phyloP scores from a whole-genome alignment of 1,140 invertebrate species.

The Coboldia fuscipes region DNA sequence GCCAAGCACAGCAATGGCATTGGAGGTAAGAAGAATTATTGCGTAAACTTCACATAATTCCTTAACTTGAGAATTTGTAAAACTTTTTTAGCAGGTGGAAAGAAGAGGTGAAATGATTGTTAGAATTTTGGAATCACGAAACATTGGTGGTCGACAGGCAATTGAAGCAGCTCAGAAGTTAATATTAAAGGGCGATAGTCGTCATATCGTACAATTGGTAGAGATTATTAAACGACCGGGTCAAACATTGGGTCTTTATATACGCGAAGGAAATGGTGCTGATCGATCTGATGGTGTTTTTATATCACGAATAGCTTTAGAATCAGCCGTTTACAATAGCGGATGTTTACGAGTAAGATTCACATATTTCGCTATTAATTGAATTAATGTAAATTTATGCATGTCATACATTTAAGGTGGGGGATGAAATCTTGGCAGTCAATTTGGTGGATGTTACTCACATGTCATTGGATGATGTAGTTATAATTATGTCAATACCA shows the following conservation, averaged over 20 bases:
- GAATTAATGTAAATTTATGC: no score
- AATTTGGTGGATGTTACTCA: slow-evolving; percentile 92
- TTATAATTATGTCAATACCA: slow-evolving; percentile 98
- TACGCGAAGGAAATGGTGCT: slow-evolving; percentile 87
- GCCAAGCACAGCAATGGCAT: slow-evolving; percentile 67
- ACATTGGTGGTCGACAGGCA: slow-evolving; percentile 55
- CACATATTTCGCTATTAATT: no score
- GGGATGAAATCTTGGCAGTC: slow-evolving; percentile 96
- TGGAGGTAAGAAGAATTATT: slow-evolving; percentile 33
- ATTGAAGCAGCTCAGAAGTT: slow-evolving; percentile 66
- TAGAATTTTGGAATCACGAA: slow-evolving; percentile 63
- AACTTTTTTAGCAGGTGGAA: slow-evolving; percentile 47
- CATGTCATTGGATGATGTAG: slow-evolving; percentile 96
- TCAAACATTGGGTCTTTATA: slow-evolving; percentile 94
- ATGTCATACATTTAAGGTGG: slow-evolving; percentile 36
- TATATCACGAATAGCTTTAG: slow-evolving; percentile 92
- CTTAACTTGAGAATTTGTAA: no score
- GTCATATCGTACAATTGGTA: slow-evolving; percentile 54
- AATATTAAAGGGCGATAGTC: slow-evolving; percentile 28
- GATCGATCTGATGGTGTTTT: slow-evolving; percentile 90
- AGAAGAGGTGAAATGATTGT: slow-evolving; percentile 86
- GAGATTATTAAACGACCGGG: slow-evolving; percentile 98
- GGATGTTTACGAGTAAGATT: slow-evolving; percentile 75
- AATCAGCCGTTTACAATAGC: slow-evolving; percentile 90
- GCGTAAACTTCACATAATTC: neutral